These are phyloP conservation scores for Dipodomys stephensi DNA, from an alignment of 2,113 vertebrate genomes.

Conservation along the genomic window DNA sequence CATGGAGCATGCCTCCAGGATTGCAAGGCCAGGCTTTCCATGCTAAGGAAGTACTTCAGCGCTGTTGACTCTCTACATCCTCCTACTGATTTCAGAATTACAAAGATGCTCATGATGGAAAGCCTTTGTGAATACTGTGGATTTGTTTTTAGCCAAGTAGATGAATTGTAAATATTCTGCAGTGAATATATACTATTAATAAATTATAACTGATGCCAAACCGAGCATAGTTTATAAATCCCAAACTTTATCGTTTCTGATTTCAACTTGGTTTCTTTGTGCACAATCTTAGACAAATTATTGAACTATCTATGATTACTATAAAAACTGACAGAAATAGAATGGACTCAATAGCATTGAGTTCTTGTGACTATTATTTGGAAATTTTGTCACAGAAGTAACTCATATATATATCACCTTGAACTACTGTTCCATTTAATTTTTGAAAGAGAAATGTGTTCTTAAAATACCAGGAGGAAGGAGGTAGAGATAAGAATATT, in stretches of 20 bases:
- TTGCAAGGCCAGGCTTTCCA: not conserved
- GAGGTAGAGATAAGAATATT: too few relatives aligned
- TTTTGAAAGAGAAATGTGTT: not conserved
- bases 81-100: not conserved
- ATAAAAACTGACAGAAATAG: not conserved
- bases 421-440: not conserved
- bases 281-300: not conserved
- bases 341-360: not conserved
- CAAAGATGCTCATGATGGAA: not conserved
- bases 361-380: not conserved
- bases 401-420: not conserved
- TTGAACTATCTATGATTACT: not conserved
- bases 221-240: not conserved
- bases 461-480: not conserved
- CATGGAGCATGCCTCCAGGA: too few relatives aligned
- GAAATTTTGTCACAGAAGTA: not conserved
- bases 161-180: not conserved
- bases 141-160: not conserved
- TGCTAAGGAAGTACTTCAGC: not conserved
- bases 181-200: not conserved
- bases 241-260: not conserved
- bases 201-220: not conserved
- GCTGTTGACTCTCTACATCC: not conserved
- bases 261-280: not conserved
- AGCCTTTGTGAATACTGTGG: not conserved